phyloP scores from a whole-genome alignment of 2,113 vertebrate genomes.

The Dascyllus trimaculatus region DNA sequence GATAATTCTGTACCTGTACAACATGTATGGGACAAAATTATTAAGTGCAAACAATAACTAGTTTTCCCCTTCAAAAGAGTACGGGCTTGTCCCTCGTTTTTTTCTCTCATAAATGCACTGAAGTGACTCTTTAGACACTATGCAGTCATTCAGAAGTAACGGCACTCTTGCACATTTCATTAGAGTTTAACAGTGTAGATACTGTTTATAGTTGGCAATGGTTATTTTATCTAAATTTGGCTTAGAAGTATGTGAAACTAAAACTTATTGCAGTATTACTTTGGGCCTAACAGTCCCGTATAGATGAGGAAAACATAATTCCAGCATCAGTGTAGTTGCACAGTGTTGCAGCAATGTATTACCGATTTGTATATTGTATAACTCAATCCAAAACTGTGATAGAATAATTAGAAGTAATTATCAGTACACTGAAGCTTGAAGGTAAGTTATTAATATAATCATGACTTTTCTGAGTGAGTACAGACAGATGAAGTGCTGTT shows the following conservation, averaged over 20 bases:
- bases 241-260: conserved; percentile 9
- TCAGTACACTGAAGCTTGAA: conserved; percentile 40
- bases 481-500: conserved; percentile 79
- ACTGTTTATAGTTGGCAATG: conserved; percentile 51
- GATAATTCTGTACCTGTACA: conserved; percentile 32
- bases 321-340: neutral
- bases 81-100: neutral
- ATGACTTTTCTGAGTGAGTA: conserved; percentile 59
- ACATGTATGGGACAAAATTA: conserved; percentile 29
- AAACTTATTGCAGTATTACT: neutral
- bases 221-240: conserved; percentile 59
- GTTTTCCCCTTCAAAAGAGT: neutral
- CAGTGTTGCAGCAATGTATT: conserved; percentile 1
- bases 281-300: conserved; percentile 8
- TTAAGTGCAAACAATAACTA: conserved; percentile 36
- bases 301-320: conserved; percentile 28
- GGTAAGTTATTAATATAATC: conserved; percentile 59
- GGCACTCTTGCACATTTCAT: conserved; percentile 45
- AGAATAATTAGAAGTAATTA: conserved; percentile 51
- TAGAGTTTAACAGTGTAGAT: conserved; percentile 51
- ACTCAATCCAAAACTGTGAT: conserved; percentile 16
- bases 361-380: conserved; percentile 9
- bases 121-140: conserved; percentile 31
- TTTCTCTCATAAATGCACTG: conserved; percentile 17
- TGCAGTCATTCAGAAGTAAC: conserved; percentile 50